Evolutionary conservation across 2,113 vertebrate genomes (phyloP), one percentile per base, ranked within the genome.

Genomic region (Aspiorhynchus laticeps): DNA sequence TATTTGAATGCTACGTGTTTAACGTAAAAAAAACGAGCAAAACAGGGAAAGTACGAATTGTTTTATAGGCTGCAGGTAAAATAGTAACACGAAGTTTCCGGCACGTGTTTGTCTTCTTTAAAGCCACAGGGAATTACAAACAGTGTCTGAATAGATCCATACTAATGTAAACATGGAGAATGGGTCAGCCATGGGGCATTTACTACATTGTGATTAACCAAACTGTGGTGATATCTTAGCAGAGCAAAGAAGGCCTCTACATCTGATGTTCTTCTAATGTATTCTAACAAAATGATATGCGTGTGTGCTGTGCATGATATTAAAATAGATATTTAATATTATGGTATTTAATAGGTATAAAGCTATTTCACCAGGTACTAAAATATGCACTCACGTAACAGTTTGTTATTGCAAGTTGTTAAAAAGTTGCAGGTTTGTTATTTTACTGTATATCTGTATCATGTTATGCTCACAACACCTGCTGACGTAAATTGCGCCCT

Each of bases 401-500:
- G 10, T 21, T 46, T 65, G 59, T 65, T 46, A 19, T 31, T 65
- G 8, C 0, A n/a, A 31, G 38, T 43, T 65, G n/a, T 82, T 46
- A 65, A 82, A 15, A 41, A 38, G 78, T 80, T 80, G 78, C 33
- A 41, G 11, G 33, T 41, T 24, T 41, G 73, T n/a, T 80, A 7
- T 61, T n/a, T n/a, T 61, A 36, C 19, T 71, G 26, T 61, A 46
- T 51, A 36, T n/a, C 0, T 8, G 1, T 65, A 78, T 28, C 31
- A n/a, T 53, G 41, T 48, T 85, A 24, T 63, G 19, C 63, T 80
- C 36, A 7, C 28, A 75, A 56, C 84, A 85, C 63, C 36, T 86
- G 79, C 33, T 86, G 33, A 17, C 19, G 14, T 56, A 41, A 36
- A 67, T 36, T 78, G 4, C 31, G 19, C 63, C 61, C n/a, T 67